Evolutionary conservation across 2,888 invertebrate species (phyloP), one percentile per base, ranked within the genome.

Genomic region (Watsonalla cultraria): DNA sequence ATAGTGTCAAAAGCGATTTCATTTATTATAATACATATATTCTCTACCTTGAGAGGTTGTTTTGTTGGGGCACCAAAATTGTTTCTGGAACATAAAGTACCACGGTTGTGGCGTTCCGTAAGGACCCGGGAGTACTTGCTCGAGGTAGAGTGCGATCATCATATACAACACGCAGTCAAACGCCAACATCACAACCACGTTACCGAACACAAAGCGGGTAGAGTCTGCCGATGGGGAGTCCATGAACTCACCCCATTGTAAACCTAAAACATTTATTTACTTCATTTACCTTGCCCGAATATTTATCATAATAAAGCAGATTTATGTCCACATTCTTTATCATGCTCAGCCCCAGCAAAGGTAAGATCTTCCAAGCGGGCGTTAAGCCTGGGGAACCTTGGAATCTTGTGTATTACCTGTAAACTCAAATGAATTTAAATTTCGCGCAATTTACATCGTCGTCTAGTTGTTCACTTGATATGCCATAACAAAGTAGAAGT

Each of bases 41-140:
- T 24, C 45, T 53, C 57, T 55, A 66, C 76, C 68, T 39, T 59
- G 51, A 62, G 58, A 56, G 55, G 60, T 47, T 52, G 64, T 67
- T n/a, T 54, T 59, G 24, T 51, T 65, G 5, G 82, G 72, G 47
- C 73, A 86, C 94, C 94, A 94, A 70, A 91, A 94, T 0, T 76
- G 68, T 33, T 82, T 78, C 46, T 92, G 92, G 51, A 96, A 92
- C 0, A 94, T 93, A 74, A 97, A 98, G 73, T 97, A 94, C 94
- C 96, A 97, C 34, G 94, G 94, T 58, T 93, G 93, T 0, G 96
- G 94, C 0, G 98, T 94, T 5, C 98, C 98, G 78, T 92, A 96
- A 11, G 95, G 95, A 8, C 98, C 98, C 0, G 98, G 98, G 59
- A 94, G 91, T 8, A 98, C 93, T 62, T 95, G 95, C 80, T 98